These are phyloP conservation scores for Amblyornis subalaris DNA, from an alignment of 2,113 vertebrate genomes.

Conservation along the genomic window DNA sequence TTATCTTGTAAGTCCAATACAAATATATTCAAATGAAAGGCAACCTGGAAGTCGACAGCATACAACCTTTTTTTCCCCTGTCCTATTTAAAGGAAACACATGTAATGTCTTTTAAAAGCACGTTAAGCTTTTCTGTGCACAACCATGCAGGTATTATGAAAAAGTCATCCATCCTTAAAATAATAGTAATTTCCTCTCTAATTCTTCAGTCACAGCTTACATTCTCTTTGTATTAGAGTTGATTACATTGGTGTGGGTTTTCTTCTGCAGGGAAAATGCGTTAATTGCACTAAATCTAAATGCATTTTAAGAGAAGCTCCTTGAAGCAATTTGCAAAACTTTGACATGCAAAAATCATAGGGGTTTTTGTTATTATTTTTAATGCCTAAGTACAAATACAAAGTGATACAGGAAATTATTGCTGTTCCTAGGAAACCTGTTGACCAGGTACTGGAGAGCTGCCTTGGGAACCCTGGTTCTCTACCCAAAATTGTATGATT, in stretches of 20 bases:
- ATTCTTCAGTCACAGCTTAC: not conserved
- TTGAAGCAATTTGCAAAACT: constrained; percentile 45
- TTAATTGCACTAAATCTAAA: constrained; percentile 23
- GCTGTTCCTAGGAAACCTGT: constrained; percentile 55
- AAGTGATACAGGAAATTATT: constrained; percentile 9
- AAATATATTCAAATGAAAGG: constrained; percentile 32
- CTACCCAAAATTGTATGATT: not conserved
- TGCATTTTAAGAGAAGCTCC: constrained; percentile 14
- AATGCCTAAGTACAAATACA: not conserved
- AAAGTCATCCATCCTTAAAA: constrained; percentile 28
- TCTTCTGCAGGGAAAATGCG: not conserved
- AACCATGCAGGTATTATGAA: not conserved
- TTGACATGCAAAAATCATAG: not conserved
- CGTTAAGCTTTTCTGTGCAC: not conserved
- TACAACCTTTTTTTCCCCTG: not conserved
- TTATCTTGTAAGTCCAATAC: constrained; percentile 25
- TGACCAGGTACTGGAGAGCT: constrained; percentile 26
- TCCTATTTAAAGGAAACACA: constrained; percentile 35
- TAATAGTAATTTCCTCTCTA: constrained; percentile 22
- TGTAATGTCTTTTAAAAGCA: constrained; percentile 11
- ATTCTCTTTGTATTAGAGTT: not conserved
- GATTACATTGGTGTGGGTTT: not conserved
- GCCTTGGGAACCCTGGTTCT: not conserved
- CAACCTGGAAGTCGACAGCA: constrained; percentile 3
- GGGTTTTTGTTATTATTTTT: not conserved